Evolutionary conservation across 2,797 vertebrate genomes (phyloP), one percentile per base, ranked within the genome.

Genomic region (Perodicticus potto): DNA sequence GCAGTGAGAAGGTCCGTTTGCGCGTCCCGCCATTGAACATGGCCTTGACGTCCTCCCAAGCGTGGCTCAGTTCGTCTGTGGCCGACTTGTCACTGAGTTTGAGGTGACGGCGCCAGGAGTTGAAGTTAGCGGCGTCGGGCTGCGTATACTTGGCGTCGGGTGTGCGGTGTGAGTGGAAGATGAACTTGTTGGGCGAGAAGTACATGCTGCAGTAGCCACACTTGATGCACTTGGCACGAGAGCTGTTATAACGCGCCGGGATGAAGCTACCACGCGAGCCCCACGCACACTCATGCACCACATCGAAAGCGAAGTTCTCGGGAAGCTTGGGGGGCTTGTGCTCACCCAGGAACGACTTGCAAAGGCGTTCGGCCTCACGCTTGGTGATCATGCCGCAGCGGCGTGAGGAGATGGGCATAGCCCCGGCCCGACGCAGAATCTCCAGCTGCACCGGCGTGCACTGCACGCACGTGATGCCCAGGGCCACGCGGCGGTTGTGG

Each of bases 1-100:
- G 98, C 98, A 99, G 97, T 4, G 99, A 99, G 97, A 99, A 99
- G 95, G 99, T 99, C 97, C 99, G 98, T 98, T 99, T 99, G 95
- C 99, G 99, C 73, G 98, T 99, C 34, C 99, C 99, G 7, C 99
- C 99, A 93, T 99, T 99, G 98, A 99, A 99, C 99, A 99, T 99
- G 98, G 99, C 99, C 98, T 99, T 99, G 74, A 99, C 99, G 83
- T 99, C 99, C 99, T 99, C 99, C 99, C 99, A 99, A 34, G 99
- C 99, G 98, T 99, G 99, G 94, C 98, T 98, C 91, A 99, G 97
- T 40, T 99, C 99, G 0, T 99, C 99, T 0, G 99, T 97, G 72
- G 99, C 96, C 45, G 97, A 98, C 92, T 99, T 99, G 96, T 99
- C 99, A 27, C 99, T 99, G 93, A 99, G 99, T 92, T 99, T 99